phyloP scores from a whole-genome alignment of 2,113 vertebrate genomes.

The Romanogobio albipinnatus region DNA sequence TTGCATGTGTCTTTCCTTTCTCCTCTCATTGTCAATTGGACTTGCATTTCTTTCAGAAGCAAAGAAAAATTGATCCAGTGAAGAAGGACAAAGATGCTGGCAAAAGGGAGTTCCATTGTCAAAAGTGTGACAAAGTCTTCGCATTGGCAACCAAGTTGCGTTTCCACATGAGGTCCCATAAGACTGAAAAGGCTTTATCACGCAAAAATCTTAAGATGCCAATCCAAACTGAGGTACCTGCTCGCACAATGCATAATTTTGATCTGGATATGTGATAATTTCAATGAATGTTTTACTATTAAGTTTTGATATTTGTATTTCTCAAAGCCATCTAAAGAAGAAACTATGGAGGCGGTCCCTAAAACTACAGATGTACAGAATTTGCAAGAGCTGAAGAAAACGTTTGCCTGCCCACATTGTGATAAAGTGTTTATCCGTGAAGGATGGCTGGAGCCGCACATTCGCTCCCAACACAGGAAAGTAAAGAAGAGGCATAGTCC shows the following conservation, averaged over 20 bases:
- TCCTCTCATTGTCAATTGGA: slow-evolving; percentile 10
- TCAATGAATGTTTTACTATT: background rate
- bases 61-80: background rate
- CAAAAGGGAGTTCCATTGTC: background rate
- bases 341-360: background rate
- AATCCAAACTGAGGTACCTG: slow-evolving; percentile 8
- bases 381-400: slow-evolving; percentile 8
- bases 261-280: background rate
- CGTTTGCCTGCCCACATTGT: slow-evolving; percentile 37
- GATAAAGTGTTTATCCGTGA: slow-evolving; percentile 46
- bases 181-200: background rate
- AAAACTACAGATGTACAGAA: slow-evolving; percentile 8
- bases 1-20: background rate
- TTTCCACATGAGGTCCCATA: slow-evolving; percentile 45
- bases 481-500: background rate
- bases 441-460: slow-evolving; percentile 47
- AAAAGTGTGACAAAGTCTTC: slow-evolving; percentile 5
- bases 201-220: background rate
- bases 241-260: background rate
- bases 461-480: background rate
- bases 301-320: slow-evolving; percentile 26
- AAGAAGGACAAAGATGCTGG: background rate
- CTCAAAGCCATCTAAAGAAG: slow-evolving; percentile 19
- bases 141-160: background rate
- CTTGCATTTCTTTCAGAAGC: slow-evolving; percentile 21